Evolutionary conservation across 2,797 vertebrate species (phyloP).

Genomic region (Hephaestus fuliginosus): DNA sequence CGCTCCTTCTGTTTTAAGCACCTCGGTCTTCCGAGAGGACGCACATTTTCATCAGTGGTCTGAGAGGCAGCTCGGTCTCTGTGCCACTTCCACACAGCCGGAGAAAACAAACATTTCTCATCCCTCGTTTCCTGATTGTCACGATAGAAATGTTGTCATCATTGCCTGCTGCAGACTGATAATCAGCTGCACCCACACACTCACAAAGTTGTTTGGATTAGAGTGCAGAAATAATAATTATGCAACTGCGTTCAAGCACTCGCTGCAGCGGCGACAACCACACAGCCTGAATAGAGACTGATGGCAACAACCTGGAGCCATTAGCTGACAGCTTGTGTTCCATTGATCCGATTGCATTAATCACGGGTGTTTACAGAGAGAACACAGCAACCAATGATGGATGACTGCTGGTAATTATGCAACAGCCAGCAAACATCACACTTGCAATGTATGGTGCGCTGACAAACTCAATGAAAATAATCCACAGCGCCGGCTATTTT

Average conservation of each 20-base stretch:
- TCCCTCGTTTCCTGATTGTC: conserved; percentile 26
- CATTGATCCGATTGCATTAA: conserved; percentile 78
- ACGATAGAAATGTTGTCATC: conserved; percentile 29
- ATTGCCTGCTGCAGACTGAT: conserved; percentile 36
- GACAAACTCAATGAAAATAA: conserved; percentile 58
- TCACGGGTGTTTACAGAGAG: conserved; percentile 73
- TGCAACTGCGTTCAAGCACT: conserved; percentile 33
- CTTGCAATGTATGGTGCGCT: conserved; percentile 49
- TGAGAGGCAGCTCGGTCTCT: conserved; percentile 19
- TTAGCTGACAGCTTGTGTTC: conserved; percentile 59
- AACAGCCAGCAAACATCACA: conserved; percentile 66
- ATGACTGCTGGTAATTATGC: conserved; percentile 67
- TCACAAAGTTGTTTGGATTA: conserved; percentile 62
- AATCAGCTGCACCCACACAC: conserved; percentile 36
- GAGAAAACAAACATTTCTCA: conserved; percentile 18
- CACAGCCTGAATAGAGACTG: conserved; percentile 56
- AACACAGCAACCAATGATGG: conserved; percentile 66
- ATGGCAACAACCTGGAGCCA: conserved; percentile 64
- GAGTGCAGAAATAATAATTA: conserved; percentile 57
- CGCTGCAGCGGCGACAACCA: conserved; percentile 9
- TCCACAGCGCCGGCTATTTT: conserved; percentile 50
- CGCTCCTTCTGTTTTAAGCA: not conserved
- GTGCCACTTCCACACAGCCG: conserved; percentile 6
- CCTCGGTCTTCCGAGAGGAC: not conserved
- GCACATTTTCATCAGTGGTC: conserved; percentile 6